These are phyloP conservation scores for Aradophagus sp. DNA, from an alignment of 1,140 invertebrate species.

Conservation along the genomic window DNA sequence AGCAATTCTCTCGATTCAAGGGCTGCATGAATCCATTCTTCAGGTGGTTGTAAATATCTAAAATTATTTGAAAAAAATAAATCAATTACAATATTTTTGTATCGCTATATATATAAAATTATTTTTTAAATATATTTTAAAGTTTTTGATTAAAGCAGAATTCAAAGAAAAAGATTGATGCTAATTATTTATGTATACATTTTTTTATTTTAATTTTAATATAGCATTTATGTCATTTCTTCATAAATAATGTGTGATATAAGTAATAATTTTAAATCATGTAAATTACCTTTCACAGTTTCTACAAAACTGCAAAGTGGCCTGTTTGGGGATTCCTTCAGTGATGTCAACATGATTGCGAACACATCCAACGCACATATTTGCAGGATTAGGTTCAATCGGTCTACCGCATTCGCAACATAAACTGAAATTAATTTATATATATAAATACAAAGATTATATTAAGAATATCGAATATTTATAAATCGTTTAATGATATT, in stretches of 20 bases:
- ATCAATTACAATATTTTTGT: neutral
- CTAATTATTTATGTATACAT: too few relatives aligned
- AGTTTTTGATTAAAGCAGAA: too few relatives aligned
- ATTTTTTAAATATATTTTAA: neutral
- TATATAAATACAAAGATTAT: constrained; percentile 8
- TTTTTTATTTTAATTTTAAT: too few relatives aligned
- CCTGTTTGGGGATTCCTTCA: constrained; percentile 96
- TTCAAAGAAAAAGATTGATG: too few relatives aligned
- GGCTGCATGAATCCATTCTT: constrained; percentile 90
- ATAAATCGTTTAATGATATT: too few relatives aligned
- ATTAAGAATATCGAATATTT: too few relatives aligned
- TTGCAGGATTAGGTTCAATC: constrained; percentile 96
- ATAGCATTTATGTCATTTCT: too few relatives aligned
- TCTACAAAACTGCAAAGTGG: constrained; percentile 90
- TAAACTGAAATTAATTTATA: constrained; percentile 62
- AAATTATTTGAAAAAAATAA: neutral
- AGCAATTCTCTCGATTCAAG: constrained; percentile 96
- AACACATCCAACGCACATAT: constrained; percentile 97
- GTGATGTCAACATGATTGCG: constrained; percentile 94
- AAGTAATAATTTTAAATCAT: neutral
- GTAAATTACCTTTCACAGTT: constrained; percentile 86
- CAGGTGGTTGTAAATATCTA: constrained; percentile 96
- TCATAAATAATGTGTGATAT: too few relatives aligned
- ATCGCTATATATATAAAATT: neutral
- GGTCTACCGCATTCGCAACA: constrained; percentile 87